Percentiles rank a stretch among this genome's conserved stretches.
These are phyloP conservation scores for Micrasema longulum DNA, from an alignment of 1,140 invertebrate genomes.

Conservation along the genomic window DNA sequence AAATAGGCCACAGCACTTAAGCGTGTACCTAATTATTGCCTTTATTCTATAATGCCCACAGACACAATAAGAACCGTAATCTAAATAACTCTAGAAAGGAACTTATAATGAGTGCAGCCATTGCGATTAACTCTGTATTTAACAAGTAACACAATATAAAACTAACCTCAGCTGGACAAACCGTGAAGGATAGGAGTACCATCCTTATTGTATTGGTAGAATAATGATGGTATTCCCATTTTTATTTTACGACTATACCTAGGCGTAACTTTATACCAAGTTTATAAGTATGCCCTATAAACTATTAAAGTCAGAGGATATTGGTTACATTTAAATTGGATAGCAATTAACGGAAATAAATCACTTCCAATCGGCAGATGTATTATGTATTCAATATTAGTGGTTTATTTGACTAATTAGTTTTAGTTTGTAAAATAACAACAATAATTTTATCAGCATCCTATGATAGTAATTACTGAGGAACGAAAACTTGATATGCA, in stretches of 20 bases:
- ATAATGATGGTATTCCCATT: too few relatives aligned
- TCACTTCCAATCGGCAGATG: too few relatives aligned
- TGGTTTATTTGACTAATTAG: too few relatives aligned
- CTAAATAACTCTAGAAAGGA: constrained; percentile 7
- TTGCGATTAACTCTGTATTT: constrained; percentile 23
- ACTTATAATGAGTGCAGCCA: constrained; percentile 7
- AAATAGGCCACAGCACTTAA: constrained; percentile 30
- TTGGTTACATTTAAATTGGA: constrained; percentile 5
- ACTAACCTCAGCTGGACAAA: neutral
- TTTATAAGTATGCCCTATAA: too few relatives aligned
- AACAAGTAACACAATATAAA: neutral
- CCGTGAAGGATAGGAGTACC: too few relatives aligned
- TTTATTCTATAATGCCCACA: constrained; percentile 31
- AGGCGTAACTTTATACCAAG: too few relatives aligned
- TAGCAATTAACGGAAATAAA: neutral
- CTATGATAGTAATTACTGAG: neutral
- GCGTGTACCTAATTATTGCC: constrained; percentile 27
- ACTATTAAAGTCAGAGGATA: constrained; percentile 10
- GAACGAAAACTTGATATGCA: constrained; percentile 7
- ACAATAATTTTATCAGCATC: constrained; percentile 2
- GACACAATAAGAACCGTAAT: constrained; percentile 26
- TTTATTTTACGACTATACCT: too few relatives aligned
- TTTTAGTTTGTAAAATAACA: neutral
- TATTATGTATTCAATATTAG: too few relatives aligned
- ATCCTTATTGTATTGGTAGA: too few relatives aligned